phyloP scores from a whole-genome alignment of 2,113 vertebrate species.

The Megaceryle maxima region DNA sequence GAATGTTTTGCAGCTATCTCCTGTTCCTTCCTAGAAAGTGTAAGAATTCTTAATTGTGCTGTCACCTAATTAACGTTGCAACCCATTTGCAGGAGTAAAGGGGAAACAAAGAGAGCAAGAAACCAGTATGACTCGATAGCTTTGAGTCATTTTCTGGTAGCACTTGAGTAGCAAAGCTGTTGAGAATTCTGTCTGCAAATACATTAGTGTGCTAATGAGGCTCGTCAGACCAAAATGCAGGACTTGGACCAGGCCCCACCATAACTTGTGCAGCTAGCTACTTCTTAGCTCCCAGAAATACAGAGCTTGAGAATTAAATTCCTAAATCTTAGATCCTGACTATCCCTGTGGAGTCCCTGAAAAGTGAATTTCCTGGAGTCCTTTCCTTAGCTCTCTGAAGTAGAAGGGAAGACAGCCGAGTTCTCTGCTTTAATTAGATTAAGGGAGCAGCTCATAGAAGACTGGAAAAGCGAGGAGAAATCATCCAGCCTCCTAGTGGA shows the following conservation, averaged over 20 bases:
- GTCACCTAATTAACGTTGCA: accelerated
- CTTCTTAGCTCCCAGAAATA: background rate
- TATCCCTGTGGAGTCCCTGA: background rate
- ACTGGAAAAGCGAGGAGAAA: background rate
- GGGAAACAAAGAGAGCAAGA: background rate
- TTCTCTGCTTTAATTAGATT: constrained; percentile 36
- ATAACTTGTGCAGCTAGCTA: background rate
- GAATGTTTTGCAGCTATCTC: background rate
- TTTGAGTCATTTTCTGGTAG: background rate
- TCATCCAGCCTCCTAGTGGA: background rate
- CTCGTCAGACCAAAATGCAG: background rate
- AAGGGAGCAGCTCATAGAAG: background rate
- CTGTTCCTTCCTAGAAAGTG: background rate
- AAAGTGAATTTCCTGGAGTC: constrained; percentile 3
- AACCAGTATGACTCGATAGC: background rate
- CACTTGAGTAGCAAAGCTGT: too few species aligned
- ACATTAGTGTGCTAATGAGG: background rate
- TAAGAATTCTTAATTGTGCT: background rate
- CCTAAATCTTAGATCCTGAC: background rate
- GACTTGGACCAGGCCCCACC: background rate
- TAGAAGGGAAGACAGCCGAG: background rate
- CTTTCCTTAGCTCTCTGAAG: constrained; percentile 2
- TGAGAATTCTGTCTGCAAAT: background rate
- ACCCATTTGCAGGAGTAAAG: background rate
- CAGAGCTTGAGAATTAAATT: background rate